Conservation (phyloP, 2,113 vertebrate genomes). For the Theropithecus gelada region DNA sequence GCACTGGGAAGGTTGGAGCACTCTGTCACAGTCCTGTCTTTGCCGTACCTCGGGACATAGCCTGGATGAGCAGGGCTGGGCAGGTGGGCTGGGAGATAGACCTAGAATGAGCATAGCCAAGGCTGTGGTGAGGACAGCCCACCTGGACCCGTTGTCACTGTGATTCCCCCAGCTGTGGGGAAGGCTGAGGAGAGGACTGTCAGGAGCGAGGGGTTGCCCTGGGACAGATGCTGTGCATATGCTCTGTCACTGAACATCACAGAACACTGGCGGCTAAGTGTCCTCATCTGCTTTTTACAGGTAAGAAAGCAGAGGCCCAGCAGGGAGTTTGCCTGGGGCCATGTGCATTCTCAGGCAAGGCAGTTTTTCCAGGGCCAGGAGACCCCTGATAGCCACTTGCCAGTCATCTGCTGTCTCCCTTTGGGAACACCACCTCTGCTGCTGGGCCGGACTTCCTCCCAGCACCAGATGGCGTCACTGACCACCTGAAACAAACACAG, state of each 20-base stretch:
- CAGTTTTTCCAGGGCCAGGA: not conserved
- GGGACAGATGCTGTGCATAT: too few species aligned
- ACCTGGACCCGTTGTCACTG: rapidly evolving
- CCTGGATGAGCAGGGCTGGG: not conserved
- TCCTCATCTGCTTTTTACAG: not conserved
- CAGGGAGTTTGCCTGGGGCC: not conserved
- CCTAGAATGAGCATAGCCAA: too few species aligned
- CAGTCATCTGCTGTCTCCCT: not conserved
- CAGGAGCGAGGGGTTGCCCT: not conserved
- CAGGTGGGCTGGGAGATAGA: not conserved
- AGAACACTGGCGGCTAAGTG: not conserved
- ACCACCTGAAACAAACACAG: not conserved
- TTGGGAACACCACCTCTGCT: not conserved
- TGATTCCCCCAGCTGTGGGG: not conserved
- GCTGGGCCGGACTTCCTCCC: not conserved
- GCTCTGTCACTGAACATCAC: not conserved
- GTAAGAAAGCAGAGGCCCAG: not conserved
- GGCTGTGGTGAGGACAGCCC: not conserved
- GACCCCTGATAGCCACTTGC: not conserved
- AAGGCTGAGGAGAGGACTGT: not conserved
- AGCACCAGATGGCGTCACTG: not conserved
- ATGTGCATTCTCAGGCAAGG: not conserved
- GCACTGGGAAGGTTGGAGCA: rapidly evolving
- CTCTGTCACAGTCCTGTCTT: not conserved
- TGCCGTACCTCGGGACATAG: not conserved